These are phyloP conservation scores for Cylloceria caligata DNA, from an alignment of 2,888 invertebrate genomes.

Conservation along the genomic window DNA sequence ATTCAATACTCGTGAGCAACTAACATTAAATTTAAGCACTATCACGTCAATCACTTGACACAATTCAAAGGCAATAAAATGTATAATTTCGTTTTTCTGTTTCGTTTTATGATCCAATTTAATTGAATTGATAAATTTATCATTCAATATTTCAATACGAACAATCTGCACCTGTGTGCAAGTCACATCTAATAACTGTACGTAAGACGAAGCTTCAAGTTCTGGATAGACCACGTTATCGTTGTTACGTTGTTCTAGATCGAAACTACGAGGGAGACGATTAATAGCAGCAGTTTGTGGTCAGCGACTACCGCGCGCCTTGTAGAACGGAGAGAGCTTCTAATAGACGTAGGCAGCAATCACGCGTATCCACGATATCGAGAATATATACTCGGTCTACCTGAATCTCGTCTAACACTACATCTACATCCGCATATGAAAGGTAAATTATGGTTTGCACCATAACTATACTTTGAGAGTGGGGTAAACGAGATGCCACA, in stretches of 20 bases:
- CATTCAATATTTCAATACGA: neutral
- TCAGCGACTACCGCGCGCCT: constrained; percentile 26
- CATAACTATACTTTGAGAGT: neutral
- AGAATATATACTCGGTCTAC: constrained; percentile 3
- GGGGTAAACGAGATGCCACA: neutral
- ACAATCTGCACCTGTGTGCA: neutral
- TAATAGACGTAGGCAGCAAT: constrained; percentile 37
- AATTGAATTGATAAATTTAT: no score
- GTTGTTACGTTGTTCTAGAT: constrained; percentile 9
- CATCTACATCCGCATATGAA: neutral
- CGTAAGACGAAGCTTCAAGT: constrained; percentile 14
- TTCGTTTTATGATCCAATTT: no score
- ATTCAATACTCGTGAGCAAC: no score
- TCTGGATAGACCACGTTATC: constrained; percentile 1
- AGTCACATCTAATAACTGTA: neutral
- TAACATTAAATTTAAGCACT: no score
- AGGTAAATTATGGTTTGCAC: neutral
- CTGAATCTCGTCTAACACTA: constrained; percentile 1
- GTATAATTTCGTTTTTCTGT: neutral
- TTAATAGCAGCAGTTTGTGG: constrained; percentile 47
- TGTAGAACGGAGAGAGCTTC: constrained; percentile 20
- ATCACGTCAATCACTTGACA: no score
- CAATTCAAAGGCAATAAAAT: neutral
- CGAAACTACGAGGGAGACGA: constrained; percentile 9
- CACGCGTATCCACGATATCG: constrained; percentile 30